Evolutionary conservation across 1,140 invertebrate species (phyloP), one percentile per base, ranked within the genome.

Genomic region (Bombyx mori): DNA sequence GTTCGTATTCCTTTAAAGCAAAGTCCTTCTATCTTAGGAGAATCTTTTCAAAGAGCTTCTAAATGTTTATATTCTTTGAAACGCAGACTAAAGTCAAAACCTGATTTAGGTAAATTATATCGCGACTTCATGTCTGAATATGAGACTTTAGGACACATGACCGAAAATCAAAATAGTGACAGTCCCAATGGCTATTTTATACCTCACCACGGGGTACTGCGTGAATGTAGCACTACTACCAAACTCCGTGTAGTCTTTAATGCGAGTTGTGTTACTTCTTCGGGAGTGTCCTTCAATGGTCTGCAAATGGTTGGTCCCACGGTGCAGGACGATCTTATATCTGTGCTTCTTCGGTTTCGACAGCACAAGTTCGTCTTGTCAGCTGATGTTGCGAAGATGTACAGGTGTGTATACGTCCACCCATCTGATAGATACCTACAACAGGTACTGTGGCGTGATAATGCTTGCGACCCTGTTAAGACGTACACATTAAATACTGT

Each of bases 161-260:
- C n/a, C n/a, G n/a, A n/a, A n/a, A n/a, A n/a, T n/a, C n/a, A n/a
- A n/a, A n/a, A n/a, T n/a, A n/a, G n/a, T n/a, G n/a, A n/a, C n/a
- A n/a, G n/a, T n/a, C n/a, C n/a, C n/a, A n/a, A n/a, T n/a, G n/a
- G n/a, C n/a, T n/a, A n/a, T n/a, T n/a, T n/a, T n/a, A n/a, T n/a
- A n/a, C n/a, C n/a, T n/a, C n/a, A n/a, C n/a, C n/a, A n/a, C n/a
- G n/a, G n/a, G n/a, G n/a, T n/a, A n/a, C n/a, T n/a, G n/a, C 65
- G 71, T 35, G 63, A 72, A 46, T 43, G 61, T 0, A 73, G 70
- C 48, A 57, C 58, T 0, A 76, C 71, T 6, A 82, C 78, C 0
- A 78, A 77, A 62, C 12, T 77, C 44, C 56, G 75, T 4, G 67
- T 73, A 6, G 77, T 82, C 0, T 81, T 81, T 53, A 68, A 79